A percentile compares a stretch with the other conserved stretches of the same genome.
Conservation (phyloP, 92 coral and sea anemone genomes). For the Porites lobata region DNA sequence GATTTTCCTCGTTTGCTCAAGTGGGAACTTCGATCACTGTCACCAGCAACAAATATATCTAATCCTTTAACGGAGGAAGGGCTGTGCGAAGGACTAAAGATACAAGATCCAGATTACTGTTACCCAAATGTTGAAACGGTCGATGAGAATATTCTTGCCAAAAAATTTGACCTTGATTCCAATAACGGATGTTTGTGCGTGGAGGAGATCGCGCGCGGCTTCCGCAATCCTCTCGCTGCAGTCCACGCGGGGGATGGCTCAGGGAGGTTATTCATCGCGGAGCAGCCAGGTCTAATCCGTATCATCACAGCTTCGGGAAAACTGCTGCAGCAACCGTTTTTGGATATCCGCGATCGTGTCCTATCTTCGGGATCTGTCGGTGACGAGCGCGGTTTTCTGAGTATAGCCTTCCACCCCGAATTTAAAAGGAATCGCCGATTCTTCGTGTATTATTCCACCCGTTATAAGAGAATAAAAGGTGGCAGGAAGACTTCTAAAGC, state of each 20-base stretch:
- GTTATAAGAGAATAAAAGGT: slow-evolving; percentile 38
- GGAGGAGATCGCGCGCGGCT: slow-evolving; percentile 74
- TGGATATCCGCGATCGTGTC: slow-evolving; percentile 81
- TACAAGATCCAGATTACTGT: slow-evolving; percentile 81
- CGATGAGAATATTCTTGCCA: slow-evolving; percentile 54
- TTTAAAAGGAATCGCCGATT: slow-evolving; percentile 79
- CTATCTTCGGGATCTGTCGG: slow-evolving; percentile 68
- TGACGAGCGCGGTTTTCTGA: slow-evolving; percentile 91
- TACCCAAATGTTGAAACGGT: slow-evolving; percentile 81
- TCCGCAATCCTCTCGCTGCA: slow-evolving; percentile 88
- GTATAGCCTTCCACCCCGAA: slow-evolving; percentile 89
- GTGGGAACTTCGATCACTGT: slow-evolving; percentile 61
- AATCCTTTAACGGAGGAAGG: slow-evolving; percentile 12
- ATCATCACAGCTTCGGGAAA: slow-evolving; percentile 66
- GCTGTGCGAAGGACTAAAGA: slow-evolving; percentile 66
- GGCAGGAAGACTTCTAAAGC: not conserved
- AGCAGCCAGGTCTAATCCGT: slow-evolving; percentile 84
- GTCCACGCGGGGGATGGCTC: slow-evolving; percentile 90
- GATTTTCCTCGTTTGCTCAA: slow-evolving; percentile 51
- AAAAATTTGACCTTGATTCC: slow-evolving; percentile 57
- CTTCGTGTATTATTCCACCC: slow-evolving; percentile 87
- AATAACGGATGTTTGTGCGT: slow-evolving; percentile 82
- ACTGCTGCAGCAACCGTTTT: slow-evolving; percentile 67
- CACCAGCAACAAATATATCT: slow-evolving; percentile 11
- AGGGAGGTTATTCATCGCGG: slow-evolving; percentile 87